These are phyloP conservation scores for Phymanthus crucifer DNA, from an alignment of 92 coral and sea anemone species.

Conservation along the genomic window DNA sequence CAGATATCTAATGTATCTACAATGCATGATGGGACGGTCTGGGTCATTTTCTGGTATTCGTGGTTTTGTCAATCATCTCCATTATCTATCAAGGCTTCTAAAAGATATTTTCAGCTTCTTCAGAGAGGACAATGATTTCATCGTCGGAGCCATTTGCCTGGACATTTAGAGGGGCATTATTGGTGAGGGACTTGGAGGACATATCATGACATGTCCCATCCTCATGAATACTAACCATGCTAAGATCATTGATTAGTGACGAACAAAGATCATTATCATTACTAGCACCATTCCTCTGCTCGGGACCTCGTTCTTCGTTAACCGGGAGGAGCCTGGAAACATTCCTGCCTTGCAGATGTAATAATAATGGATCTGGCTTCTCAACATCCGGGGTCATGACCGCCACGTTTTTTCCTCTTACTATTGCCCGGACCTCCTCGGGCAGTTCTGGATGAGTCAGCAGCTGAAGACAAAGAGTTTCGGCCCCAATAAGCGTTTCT, in stretches of 20 bases:
- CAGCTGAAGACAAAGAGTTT: constrained; percentile 85
- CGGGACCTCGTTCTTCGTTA: constrained; percentile 16
- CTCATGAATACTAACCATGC: constrained; percentile 26
- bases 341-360: constrained; percentile 48
- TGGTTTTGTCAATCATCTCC: no score
- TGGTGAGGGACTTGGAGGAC: constrained; percentile 12
- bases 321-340: constrained; percentile 45
- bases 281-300: constrained; percentile 16
- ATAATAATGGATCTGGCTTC: constrained; percentile 65
- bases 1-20: no score
- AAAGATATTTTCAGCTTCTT: constrained; percentile 85
- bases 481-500: constrained; percentile 74
- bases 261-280: constrained; percentile 12
- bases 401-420: constrained; percentile 82
- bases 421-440: constrained; percentile 76
- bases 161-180: constrained; percentile 61
- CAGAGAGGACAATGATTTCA: constrained; percentile 88
- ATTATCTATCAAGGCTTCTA: constrained; percentile 2
- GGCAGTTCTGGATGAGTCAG: constrained; percentile 75
- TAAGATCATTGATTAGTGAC: constrained; percentile 64
- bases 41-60: no score
- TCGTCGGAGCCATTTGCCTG: constrained; percentile 71
- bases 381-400: constrained; percentile 86
- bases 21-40: no score
- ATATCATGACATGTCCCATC: constrained; percentile 24